These are phyloP conservation scores for Rhinogobio ventralis DNA, from an alignment of 2,797 vertebrate genomes.

Conservation along the genomic window DNA sequence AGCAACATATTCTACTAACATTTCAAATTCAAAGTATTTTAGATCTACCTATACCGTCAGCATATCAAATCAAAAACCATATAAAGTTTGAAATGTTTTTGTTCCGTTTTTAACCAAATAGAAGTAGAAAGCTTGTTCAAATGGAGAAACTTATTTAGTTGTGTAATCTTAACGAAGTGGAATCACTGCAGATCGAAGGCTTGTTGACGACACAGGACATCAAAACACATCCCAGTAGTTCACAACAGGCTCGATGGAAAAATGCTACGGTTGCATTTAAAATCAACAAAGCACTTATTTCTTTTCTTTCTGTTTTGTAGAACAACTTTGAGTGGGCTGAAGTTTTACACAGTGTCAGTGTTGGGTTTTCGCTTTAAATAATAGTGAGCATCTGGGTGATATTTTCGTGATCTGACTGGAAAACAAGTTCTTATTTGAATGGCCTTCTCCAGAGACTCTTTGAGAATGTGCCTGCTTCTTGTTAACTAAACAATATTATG, in stretches of 20 bases:
- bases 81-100: constrained; percentile 52
- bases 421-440: constrained; percentile 49
- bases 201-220: constrained; percentile 54
- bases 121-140: constrained; percentile 80
- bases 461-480: constrained; percentile 60
- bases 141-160: constrained; percentile 74
- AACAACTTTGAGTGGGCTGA: constrained; percentile 34
- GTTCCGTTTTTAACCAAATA: constrained; percentile 83
- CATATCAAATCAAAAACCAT: constrained; percentile 58
- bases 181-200: constrained; percentile 58
- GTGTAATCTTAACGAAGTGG: constrained; percentile 63
- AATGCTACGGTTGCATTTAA: constrained; percentile 65
- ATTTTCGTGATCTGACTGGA: constrained; percentile 52
- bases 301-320: constrained; percentile 18
- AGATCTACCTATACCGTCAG: constrained; percentile 58
- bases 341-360: constrained; percentile 50
- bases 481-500: constrained; percentile 53
- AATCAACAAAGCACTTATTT: constrained; percentile 63
- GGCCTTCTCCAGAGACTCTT: constrained; percentile 58
- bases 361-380: constrained; percentile 61
- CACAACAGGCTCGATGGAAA: constrained; percentile 64
- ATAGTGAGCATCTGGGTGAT: constrained; percentile 53
- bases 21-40: constrained; percentile 67
- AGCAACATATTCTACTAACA: constrained; percentile 71
- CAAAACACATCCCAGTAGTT: constrained; percentile 55